These are phyloP conservation scores for Electrophaes corylata DNA, from an alignment of 2,888 invertebrate species.

Conservation along the genomic window DNA sequence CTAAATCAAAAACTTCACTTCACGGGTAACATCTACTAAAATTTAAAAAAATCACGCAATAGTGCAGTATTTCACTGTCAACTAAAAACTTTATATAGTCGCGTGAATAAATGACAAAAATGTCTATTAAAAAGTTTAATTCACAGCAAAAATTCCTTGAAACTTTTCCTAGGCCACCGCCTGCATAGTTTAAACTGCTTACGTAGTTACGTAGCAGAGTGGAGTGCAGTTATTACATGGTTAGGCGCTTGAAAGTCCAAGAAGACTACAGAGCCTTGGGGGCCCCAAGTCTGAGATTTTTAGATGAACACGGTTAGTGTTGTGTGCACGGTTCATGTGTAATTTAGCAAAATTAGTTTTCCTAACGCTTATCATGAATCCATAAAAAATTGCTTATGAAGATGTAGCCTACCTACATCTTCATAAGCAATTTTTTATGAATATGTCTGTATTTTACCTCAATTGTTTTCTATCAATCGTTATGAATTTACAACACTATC, in stretches of 20 bases:
- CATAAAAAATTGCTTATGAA: no score
- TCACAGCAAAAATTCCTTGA: conserved; percentile 45
- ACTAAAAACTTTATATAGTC: conserved; percentile 32
- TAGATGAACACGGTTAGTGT: no score
- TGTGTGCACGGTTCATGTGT: no score
- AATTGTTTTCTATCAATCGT: no score
- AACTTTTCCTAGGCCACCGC: conserved; percentile 45
- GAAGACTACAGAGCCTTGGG: not conserved
- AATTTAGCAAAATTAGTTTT: no score
- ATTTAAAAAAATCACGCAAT: conserved; percentile 19
- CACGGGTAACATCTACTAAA: not conserved
- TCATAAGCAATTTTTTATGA: no score
- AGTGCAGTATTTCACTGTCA: conserved; percentile 15
- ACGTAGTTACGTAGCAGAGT: conserved; percentile 38
- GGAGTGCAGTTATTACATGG: conserved; percentile 56
- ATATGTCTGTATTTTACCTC: no score
- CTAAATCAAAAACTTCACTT: not conserved
- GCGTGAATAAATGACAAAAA: conserved; percentile 40
- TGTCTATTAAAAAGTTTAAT: conserved; percentile 47
- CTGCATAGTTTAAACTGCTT: conserved; percentile 50
- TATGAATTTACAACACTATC: no score
- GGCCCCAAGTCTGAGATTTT: no score
- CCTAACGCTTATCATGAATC: no score
- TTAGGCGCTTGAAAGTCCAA: conserved; percentile 36
- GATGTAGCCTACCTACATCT: no score